Percentiles rank a stretch among this genome's conserved stretches.
phyloP scores from a whole-genome alignment of 92 coral and sea anemone species.

The Plumapathes pennacea region DNA sequence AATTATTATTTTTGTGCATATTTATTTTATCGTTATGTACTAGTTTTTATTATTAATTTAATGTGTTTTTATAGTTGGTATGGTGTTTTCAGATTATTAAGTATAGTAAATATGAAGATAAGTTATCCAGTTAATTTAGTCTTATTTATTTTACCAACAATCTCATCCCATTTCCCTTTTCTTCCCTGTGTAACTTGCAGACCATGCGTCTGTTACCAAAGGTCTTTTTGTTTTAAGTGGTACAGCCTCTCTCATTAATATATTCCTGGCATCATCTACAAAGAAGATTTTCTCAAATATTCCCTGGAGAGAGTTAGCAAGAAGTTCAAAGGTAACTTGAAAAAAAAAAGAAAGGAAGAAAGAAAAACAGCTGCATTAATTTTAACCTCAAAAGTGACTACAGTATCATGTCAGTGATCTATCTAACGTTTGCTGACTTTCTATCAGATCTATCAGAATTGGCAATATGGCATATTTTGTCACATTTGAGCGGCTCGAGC shows the following conservation, averaged over 20 bases:
- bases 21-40: conserved; percentile 4
- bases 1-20: not conserved
- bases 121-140: too few relatives aligned
- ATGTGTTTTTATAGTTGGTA: too few relatives aligned
- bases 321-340: conserved; percentile 61
- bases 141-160: not conserved
- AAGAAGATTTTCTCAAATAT: conserved; percentile 29
- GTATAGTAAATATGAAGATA: too few relatives aligned
- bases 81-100: too few relatives aligned
- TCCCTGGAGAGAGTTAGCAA: conserved; percentile 48
- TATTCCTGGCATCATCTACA: conserved; percentile 73
- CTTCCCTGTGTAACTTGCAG: conserved; percentile 18
- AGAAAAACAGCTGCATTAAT: too few relatives aligned
- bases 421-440: not conserved
- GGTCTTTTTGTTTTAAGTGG: conserved; percentile 81
- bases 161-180: not conserved
- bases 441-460: too few relatives aligned
- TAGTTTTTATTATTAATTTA: too few relatives aligned
- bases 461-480: too few relatives aligned
- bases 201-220: conserved; percentile 83
- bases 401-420: too few relatives aligned
- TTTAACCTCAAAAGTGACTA: too few relatives aligned
- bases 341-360: too few relatives aligned
- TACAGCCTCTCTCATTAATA: conserved; percentile 82
- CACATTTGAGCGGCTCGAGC: too few relatives aligned